Evolutionary conservation across 2,797 vertebrate genomes (phyloP), one percentile per base, ranked within the genome.

Genomic region (Crenuchus spilurus): DNA sequence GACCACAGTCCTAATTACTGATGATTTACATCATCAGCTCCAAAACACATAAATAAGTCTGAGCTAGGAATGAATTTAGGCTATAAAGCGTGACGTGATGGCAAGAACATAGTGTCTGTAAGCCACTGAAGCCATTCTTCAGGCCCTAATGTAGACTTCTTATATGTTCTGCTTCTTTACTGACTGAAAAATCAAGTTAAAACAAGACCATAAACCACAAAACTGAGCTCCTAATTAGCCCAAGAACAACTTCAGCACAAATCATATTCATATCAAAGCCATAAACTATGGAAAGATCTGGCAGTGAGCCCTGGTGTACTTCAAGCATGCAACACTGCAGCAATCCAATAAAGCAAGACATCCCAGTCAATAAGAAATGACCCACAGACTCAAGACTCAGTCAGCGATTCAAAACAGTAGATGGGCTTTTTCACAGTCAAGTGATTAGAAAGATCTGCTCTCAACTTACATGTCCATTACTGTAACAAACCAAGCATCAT

Each of bases 201-300:
- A 63, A 48, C 33, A 41, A 41, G 52, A 62, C 70, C 30, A 52
- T 52, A 72, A 76, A 69, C 28, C 26, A 68, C 5, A 65, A 20
- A 49, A 5, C 30, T 39, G n/a, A 41, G n/a, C 39, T 11, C 28
- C 60, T 31, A 33, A 73, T 65, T 30, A 73, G 14, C 49, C 44
- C 33, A 37, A 55, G 60, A 20, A 49, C 63, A 66, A 60, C 75
- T 72, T 57, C 18, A 58, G n/a, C 24, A 60, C n/a, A 57, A 61
- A 24, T 52, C 51, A 64, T 55, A 37, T 48, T 41, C 35, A 28
- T 55, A 65, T 44, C 67, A 67, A 46, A n/a, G n/a, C n/a, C n/a
- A n/a, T n/a, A n/a, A n/a, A n/a, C n/a, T n/a, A n/a, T n/a, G n/a
- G n/a, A n/a, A n/a, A n/a, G n/a, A n/a, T n/a, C n/a, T n/a, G n/a